Conservation (phyloP, 2,888 invertebrate genomes). For the Drosophila pseudotalamancana region DNA sequence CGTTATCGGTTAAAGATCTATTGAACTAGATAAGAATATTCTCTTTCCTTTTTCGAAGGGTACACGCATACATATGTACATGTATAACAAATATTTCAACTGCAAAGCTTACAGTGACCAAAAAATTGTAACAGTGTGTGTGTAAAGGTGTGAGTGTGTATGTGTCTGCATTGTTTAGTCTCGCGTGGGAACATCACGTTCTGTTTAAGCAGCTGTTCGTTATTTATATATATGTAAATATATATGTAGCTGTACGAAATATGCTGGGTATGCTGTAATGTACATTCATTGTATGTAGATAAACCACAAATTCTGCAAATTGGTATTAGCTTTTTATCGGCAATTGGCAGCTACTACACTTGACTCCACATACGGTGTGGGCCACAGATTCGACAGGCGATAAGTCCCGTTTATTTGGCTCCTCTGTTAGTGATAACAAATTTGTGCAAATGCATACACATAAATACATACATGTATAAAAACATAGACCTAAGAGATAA, state of each 20-base stretch:
- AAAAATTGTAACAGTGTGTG: background rate
- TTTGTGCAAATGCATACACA: no score
- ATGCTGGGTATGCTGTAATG: no score
- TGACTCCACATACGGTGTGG: no score
- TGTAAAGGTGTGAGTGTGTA: background rate
- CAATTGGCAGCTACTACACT: background rate
- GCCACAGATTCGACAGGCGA: slow-evolving; percentile 15
- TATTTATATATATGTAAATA: background rate
- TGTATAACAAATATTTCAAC: background rate
- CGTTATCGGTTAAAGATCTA: no score
- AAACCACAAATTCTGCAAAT: background rate
- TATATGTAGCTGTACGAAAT: no score
- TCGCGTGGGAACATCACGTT: slow-evolving; percentile 45
- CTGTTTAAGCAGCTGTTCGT: slow-evolving; percentile 48
- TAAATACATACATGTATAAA: no score
- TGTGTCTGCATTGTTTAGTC: slow-evolving; percentile 10
- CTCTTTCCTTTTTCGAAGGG: no score
- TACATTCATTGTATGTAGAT: no score
- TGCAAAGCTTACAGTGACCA: slow-evolving; percentile 15
- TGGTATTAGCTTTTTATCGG: background rate
- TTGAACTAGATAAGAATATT: no score
- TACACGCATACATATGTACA: no score
- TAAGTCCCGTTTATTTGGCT: no score
- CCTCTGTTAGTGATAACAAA: background rate
- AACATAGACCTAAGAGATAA: no score